A percentile compares a stretch with the other conserved stretches of the same genome.
Conservation (phyloP, 2,797 vertebrate genomes). For the Tadarida brasiliensis region DNA sequence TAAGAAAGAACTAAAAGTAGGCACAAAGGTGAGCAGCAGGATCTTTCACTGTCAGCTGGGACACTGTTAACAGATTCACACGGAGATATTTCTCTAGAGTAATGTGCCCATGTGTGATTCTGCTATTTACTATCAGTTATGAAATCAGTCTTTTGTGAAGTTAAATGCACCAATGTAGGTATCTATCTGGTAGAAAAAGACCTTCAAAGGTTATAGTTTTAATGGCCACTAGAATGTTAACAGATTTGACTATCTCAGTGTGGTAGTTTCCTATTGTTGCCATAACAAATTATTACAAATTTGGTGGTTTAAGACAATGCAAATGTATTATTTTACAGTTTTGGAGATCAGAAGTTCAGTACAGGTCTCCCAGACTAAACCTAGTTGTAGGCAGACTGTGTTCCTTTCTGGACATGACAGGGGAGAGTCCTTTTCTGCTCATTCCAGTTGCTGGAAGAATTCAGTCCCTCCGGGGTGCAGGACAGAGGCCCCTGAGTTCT, state of each 20-base stretch:
- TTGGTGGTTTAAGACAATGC: neutral
- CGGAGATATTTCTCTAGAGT: neutral
- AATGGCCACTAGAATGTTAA: neutral
- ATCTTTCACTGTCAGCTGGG: neutral
- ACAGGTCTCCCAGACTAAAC: neutral
- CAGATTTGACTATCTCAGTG: neutral
- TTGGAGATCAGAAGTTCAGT: neutral
- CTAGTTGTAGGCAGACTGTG: neutral
- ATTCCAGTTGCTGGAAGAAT: neutral
- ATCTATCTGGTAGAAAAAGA: neutral
- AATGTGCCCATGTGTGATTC: neutral
- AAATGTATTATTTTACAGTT: neutral
- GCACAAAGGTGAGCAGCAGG: neutral
- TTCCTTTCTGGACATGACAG: neutral
- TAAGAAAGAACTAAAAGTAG: slow-evolving; percentile 11
- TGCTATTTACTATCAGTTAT: neutral
- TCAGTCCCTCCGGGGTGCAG: neutral
- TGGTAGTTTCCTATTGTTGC: neutral
- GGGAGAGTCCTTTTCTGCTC: neutral
- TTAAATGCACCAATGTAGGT: neutral
- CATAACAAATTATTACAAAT: slow-evolving; percentile 1
- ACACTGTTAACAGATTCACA: neutral
- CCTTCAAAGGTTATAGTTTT: neutral
- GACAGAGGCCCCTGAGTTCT: neutral
- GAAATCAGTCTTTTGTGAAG: neutral